Evolutionary conservation across 2,888 invertebrate species (phyloP), one percentile per base, ranked within the genome.

Genomic region (Acanthosepion pharaonis): DNA sequence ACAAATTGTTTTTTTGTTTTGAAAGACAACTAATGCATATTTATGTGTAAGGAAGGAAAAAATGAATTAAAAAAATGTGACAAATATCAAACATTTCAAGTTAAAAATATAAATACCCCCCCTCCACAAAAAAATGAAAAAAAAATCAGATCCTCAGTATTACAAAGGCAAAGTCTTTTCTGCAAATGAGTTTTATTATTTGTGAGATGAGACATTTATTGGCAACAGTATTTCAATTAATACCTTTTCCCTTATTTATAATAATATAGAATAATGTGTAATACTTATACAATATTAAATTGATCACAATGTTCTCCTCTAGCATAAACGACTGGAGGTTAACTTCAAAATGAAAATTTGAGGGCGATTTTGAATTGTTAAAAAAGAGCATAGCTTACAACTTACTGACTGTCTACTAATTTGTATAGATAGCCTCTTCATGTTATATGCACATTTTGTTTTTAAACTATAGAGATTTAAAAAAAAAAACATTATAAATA

Each of bases 141-240:
- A 59, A 59, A 23, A 20, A 55, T 55, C 20, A 59, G 20, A 23
- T 23, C 23, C 6, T 59, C 5, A 20, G n/a, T 11, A 15, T 78
- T 33, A 78, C 78, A 78, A n/a, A 15, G n/a, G 78, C n/a, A 78
- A 78, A 78, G 9, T 33, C 6, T 23, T 59, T 59, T 18, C 55
- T n/a, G n/a, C n/a, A 5, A 33, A n/a, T 15, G 5, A 78, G n/a
- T 78, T 78, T 78, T n/a, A 9, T 3, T n/a, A 78, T 78, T 78
- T 78, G n/a, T 78, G n/a, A 78, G 78, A 78, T 33, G n/a, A 78
- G 78, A 78, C 78, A 78, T 78, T 53, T 78, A 78, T 33, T 78
- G 78, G 78, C n/a, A n/a, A 78, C n/a, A 78, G n/a, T 78, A 78
- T 78, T 78, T 33, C 78, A 78, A 78, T 78, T 78, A 78, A 78